phyloP scores from a whole-genome alignment of 2,888 invertebrate species.

The Agrotis segetum region DNA sequence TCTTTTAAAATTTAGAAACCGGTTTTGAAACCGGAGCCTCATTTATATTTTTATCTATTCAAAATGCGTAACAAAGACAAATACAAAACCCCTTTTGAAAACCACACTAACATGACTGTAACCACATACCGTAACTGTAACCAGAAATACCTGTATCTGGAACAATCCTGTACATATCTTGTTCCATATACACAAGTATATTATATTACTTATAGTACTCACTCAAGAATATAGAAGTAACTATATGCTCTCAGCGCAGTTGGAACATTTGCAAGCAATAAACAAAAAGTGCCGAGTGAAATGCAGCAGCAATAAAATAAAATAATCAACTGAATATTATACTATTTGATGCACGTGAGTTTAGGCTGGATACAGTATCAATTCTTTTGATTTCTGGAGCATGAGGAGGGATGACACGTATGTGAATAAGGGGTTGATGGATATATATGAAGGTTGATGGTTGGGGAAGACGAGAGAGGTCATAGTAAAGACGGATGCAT shows the following conservation, averaged over 20 bases:
- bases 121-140: background rate
- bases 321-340: slow-evolving; percentile 21
- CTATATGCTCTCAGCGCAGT: slow-evolving; percentile 9
- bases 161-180: slow-evolving; percentile 32
- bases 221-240: background rate
- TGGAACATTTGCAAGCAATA: slow-evolving; percentile 31
- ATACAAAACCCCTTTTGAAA: slow-evolving; percentile 16
- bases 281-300: slow-evolving; percentile 36
- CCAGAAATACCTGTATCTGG: slow-evolving; percentile 31
- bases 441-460: no score
- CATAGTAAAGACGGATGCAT: no score
- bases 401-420: no score
- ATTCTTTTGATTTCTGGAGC: no score
- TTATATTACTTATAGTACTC: background rate
- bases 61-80: slow-evolving; percentile 24
- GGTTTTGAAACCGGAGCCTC: slow-evolving; percentile 21
- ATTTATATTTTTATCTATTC: slow-evolving; percentile 16
- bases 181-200: slow-evolving; percentile 6
- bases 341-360: slow-evolving; percentile 7
- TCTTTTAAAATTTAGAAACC: slow-evolving; percentile 14
- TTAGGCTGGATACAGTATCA: slow-evolving; percentile 19
- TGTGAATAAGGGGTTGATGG: no score
- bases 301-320: slow-evolving; percentile 42
- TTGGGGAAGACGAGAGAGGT: no score
- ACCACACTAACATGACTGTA: background rate